Evolutionary conservation across 1,140 invertebrate species (phyloP).

Genomic region (Papilio polytes): DNA sequence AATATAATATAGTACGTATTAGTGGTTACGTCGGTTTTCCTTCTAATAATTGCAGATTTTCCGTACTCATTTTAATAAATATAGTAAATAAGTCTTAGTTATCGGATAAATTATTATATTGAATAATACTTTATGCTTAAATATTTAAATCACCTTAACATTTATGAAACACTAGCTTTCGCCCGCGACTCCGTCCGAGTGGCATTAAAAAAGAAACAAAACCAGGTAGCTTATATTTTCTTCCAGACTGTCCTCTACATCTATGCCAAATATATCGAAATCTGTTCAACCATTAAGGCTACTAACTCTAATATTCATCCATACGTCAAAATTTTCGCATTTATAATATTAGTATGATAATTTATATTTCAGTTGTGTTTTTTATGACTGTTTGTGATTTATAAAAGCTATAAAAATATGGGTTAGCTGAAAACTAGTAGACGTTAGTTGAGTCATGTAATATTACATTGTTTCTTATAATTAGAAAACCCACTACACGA

Average conservation of each 20-base stretch:
- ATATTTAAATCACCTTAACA: background rate
- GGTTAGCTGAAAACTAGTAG: background rate
- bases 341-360: background rate
- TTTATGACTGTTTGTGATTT: background rate
- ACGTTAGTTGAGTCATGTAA: background rate
- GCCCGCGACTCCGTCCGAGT: no score
- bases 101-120: background rate
- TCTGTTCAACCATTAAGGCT: no score
- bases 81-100: background rate
- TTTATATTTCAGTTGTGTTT: background rate
- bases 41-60: background rate
- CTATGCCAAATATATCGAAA: no score
- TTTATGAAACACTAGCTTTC: background rate
- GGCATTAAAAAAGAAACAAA: no score
- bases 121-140: background rate
- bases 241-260: no score
- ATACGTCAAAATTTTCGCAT: no score
- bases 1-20: background rate
- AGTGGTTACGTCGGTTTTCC: background rate
- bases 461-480: background rate
- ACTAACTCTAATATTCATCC: no score
- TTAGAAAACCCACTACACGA: background rate
- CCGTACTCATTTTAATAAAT: background rate
- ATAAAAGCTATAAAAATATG: background rate
- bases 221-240: no score